Base-by-base conservation (phyloP, 2,113 vertebrate species). In the Verasper variegatus region DNA sequence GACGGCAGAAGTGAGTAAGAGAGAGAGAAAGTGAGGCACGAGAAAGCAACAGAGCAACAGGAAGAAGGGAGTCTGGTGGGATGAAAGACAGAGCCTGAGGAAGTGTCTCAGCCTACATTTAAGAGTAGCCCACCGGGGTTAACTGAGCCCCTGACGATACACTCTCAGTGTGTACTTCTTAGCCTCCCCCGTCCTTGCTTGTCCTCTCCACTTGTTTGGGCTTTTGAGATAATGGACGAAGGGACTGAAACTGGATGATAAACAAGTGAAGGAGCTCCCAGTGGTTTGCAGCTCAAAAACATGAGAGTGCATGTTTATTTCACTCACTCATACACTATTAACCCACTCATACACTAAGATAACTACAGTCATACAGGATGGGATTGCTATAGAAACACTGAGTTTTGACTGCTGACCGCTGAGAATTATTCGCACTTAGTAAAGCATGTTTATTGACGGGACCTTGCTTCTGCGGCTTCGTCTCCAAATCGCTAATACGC, bases 41-140 rank as follows among this genome's bases (percentile, higher is more conserved):
- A 73, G 58, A 89, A 27, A 69, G 67, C 66, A 27, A 63, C 70
- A 70, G 65, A 81, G 71, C 74, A 71, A 55, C 62, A 68, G 51
- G 47, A 80, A 79, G 74, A 71, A n/a, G 35, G 64, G 71, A 86
- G 84, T 27, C 15, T 63, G 78, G 17, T 66, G 27, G 65, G 69
- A 86, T 87, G 65, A 91, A 88, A 91, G 82, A 74, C 65, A 80
- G 47, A 76, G 87, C 83, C 82, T 52, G 74, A 85, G 76, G 81
- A 84, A 40, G 82, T 60, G 86, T 83, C 86, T 90, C 74, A 85
- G 83, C 81, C 90, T 88, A 86, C 83, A 83, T 88, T 91, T 85
- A 86, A 80, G 81, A 85, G 75, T 14, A 76, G 68, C 75, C 74
- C 77, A 74, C 81, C 1, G 49, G 74, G 85, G 82, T 91, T 90